Base-by-base conservation (phyloP, 2,797 vertebrate genomes). In the Pangasius larnaudii region DNA sequence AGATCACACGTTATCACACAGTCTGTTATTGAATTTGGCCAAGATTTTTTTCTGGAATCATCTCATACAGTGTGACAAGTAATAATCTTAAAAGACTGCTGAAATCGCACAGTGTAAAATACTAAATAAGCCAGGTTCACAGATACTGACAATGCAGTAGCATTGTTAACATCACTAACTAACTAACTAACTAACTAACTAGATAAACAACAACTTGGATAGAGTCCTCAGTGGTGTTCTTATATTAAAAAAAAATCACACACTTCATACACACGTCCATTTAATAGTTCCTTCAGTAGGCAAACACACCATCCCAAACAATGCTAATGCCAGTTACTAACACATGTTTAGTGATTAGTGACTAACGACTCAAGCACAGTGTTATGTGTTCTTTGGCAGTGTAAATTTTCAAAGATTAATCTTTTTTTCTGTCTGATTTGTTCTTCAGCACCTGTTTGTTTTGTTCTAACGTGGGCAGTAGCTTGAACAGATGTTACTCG, bases 401-500 rank as follows among this genome's bases (percentile, higher is more conserved):
- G 11, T 58, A 80, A 27, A 36, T 59, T 30, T 77, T 77, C 74
- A 51, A 16, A 18, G 49, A 77, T n/a, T 53, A 77, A 77, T 77
- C 74, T 30, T 51, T 53, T 30, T 33, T 24, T 10, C 33, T 39
- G 75, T 79, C 51, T 79, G 49, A 84, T 71, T 84, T 69, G 61
- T 84, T 65, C 82, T 53, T 24, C 46, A 33, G 65, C 63, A 67
- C 83, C 49, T 84, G 65, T 71, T 84, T 69, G 30, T 80, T 80
- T 80, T 80, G 83, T 71, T 36, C 19, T 36, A 84, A 71, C 11
- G 51, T 56, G 33, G 83, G 83, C 46, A 51, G 30, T 30, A 53
- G 83, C 1, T 2, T 11, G 83, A 84, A 84, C 83, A 84, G 83
- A 84, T 84, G 83, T 84, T 53, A 56, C 53, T 59, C 19, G 30